Base-by-base conservation (phyloP, 2,113 vertebrate species). In the Oncorhynchus tshawytscha region DNA sequence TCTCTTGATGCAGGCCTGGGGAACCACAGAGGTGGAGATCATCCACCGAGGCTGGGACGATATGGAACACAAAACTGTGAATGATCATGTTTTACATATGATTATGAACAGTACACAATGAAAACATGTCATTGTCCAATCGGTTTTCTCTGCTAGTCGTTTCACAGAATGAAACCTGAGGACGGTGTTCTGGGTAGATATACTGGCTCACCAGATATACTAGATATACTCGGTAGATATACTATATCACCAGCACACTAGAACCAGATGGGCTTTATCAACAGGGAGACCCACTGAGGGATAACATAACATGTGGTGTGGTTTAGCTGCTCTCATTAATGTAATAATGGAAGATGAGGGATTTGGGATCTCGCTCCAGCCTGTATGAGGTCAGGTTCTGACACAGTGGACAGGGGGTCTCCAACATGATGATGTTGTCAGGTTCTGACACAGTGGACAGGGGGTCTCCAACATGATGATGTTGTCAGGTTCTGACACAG, bases 1-100 rank as follows among this genome's bases (percentile, higher is more conserved):
- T 57, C 71, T 78, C 76, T 71, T 79, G 20, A n/a, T 67, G 72
- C 70, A 83, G 67, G 82, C 81, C 77, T 67, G 62, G 70, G 83
- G 83, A 67, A n/a, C 54, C 74, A 72, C 73, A 29, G n/a, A 25
- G 51, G 51, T 54, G 16, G 4, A 54, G 51, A 18, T 18, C 51
- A 16, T 15, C 24, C 25, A 24, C 22, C 22, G 34, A 64, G 77
- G 57, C 57, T 70, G 27, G 12, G 54, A 29, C 69, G 54, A 29
- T 71, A 5, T 54, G 51, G 4, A 54, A 54, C 13, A 54, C 16
- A 78, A 77, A 71, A 67, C 16, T 67, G 66, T 31, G 29, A 39
- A 69, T 45, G 7, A 9, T 22, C 54, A 12, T 16, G 16, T 51
- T 77, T 67, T 20, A 31, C 48, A 16, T 20, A 24, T 25, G 66